Base-by-base conservation (phyloP, 2,888 invertebrate species). In the Lasioglossum villosulum region DNA sequence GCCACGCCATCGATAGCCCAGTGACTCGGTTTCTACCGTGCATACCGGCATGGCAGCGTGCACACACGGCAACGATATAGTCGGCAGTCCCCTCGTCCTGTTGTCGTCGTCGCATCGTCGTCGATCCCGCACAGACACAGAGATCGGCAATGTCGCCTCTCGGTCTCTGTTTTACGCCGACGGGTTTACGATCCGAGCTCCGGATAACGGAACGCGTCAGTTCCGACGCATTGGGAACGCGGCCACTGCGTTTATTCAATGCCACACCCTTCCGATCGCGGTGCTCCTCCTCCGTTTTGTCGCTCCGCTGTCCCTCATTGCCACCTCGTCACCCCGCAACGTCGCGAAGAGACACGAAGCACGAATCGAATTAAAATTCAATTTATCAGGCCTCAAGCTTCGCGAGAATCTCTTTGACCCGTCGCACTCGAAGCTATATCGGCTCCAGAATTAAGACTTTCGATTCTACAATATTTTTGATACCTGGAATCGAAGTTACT, bases 1-100 rank as follows among this genome's bases (percentile, higher is more conserved):
- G n/a, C 90, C 83, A 80, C 91, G 82, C 80, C 83, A 82, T 85
- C 85, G 75, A 81, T 88, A 90, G 88, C 92, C 91, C 89, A 89
- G 82, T 91, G 88, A 91, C 91, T 91, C 75, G 78, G 80, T 90
- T 92, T 89, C 84, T 83, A n/a, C n/a, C 10, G 82, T 30, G 72
- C 82, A 73, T 82, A 75, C 84, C 87, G 34, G 48, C 83, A 56
- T 42, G 68, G 19, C 68, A 23, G 42, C 16, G 27, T 81, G 70
- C 42, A 63, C 71, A 39, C 70, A 23, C 68, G 39, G 2, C 37
- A 14, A n/a, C 39, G 5, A 12, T n/a, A n/a, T 23, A 68, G 19
- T 12, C 68, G 4, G 19, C 19, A 0, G 19, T 52, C 19, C 52
- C 66, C 48, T 23, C 27, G 52, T 30, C 14, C 48, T 8, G 52